Evolutionary conservation across 1,140 invertebrate genomes (phyloP), one percentile per base, ranked within the genome.

Genomic region (Cherax destructor): DNA sequence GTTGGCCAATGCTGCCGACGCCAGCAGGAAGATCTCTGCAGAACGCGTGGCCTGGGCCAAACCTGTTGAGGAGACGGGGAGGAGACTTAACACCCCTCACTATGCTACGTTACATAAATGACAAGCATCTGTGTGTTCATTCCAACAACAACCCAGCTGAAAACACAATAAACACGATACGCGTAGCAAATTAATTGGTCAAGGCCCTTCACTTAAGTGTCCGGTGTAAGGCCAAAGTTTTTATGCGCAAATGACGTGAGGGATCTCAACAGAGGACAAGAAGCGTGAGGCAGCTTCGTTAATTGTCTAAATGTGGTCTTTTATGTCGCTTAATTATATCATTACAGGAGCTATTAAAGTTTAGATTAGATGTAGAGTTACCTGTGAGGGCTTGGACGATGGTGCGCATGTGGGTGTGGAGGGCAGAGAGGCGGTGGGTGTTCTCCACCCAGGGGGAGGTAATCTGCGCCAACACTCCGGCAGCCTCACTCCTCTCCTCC

Each of bases 381-480:
- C 61, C 61, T 92, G 96, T 96, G 52, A 96, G 94, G 77, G 96
- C 95, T 41, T 95, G 94, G 6, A 97, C 94, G 30, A 97, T 95
- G 41, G 94, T 94, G 83, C 95, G 94, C 65, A 96, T 93, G 92
- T 96, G 93, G 93, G 96, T 49, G 94, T 95, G 94, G 3, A 97
- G 94, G 11, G 96, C 96, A 41, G 95, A 95, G 16, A 97, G 94
- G 90, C 95, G 95, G 92, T 96, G 96, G 93, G 96, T 96, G 72
- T 96, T 96, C 61, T 97, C 96, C 3, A 98, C 95, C 96, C 97
- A 98, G 7, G 97, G 97, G 74, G 97, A 97, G 0, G 98, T 98
- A 93, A 98, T 97, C 95, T 98, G 98, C 1, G 97, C 97, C 3
- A 98, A 95, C 3, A 98, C 96, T 0, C 97, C 97, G 7, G 97